These are phyloP conservation scores for Pegoplata infirma DNA, from an alignment of 2,888 invertebrate species.

Conservation along the genomic window DNA sequence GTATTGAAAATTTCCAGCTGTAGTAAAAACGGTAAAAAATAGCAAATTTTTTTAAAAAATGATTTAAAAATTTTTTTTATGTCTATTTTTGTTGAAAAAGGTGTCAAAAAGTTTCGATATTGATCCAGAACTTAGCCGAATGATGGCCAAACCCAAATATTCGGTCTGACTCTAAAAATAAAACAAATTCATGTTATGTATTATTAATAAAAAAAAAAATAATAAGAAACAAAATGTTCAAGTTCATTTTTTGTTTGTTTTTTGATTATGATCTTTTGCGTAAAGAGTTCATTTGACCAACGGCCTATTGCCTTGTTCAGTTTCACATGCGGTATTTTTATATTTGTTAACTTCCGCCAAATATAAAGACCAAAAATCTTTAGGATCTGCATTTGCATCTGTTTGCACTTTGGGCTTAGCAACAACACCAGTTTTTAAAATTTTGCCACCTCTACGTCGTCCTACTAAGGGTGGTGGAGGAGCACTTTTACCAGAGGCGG, in stretches of 20 bases:
- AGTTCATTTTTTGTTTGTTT: constrained; percentile 54
- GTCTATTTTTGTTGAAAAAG: too few relatives aligned
- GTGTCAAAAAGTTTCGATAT: too few relatives aligned
- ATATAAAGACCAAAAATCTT: constrained; percentile 95
- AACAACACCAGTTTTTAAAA: constrained; percentile 93
- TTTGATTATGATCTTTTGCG: constrained; percentile 16
- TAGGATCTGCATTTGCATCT: constrained; percentile 80
- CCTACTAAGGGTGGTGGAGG: constrained; percentile 83
- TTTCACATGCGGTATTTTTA: constrained; percentile 94
- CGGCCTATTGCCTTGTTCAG: constrained; percentile 93
- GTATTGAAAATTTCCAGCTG: too few relatives aligned
- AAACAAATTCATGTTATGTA: neutral
- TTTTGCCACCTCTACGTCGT: constrained; percentile 90
- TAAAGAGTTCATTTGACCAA: constrained; percentile 87
- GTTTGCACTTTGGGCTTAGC: constrained; percentile 87
- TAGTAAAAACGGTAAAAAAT: too few relatives aligned
- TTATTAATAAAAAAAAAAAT: neutral
- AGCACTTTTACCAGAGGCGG: constrained; percentile 72
- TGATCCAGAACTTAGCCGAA: too few relatives aligned
- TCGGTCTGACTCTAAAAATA: neutral
- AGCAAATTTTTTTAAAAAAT: too few relatives aligned
- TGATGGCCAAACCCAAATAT: too few relatives aligned
- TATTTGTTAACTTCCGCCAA: constrained; percentile 96
- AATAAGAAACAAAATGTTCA: constrained; percentile 35
- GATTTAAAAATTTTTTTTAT: too few relatives aligned